Evolutionary conservation across 1,140 invertebrate genomes (phyloP).

Genomic region (Drosophila watanabei): DNA sequence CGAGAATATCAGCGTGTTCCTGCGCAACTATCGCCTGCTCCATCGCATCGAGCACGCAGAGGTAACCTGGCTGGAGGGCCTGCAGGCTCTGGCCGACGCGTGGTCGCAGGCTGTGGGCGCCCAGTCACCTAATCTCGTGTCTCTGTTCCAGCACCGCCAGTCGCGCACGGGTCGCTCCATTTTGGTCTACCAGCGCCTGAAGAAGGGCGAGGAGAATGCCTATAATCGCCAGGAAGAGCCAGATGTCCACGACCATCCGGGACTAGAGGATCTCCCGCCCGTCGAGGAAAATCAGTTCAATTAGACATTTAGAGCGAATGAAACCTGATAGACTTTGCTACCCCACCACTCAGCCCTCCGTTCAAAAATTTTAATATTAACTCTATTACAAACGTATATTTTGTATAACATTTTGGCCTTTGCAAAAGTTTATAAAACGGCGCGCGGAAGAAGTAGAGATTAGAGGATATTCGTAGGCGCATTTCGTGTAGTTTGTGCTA

Average conservation of each 20-base stretch:
- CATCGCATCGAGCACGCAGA: conserved; percentile 67
- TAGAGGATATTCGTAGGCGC: conserved; percentile 16
- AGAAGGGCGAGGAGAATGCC: conserved; percentile 71
- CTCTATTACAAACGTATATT: conserved; percentile 46
- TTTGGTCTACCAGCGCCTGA: conserved; percentile 76
- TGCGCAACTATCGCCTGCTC: conserved; percentile 72
- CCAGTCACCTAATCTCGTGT: conserved; percentile 64
- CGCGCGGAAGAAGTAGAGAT: conserved; percentile 16
- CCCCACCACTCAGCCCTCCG: conserved; percentile 68
- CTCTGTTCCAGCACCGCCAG: conserved; percentile 67
- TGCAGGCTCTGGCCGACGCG: conserved; percentile 55
- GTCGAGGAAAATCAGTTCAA: conserved; percentile 60
- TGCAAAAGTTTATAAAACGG: conserved; percentile 59
- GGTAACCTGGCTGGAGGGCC: conserved; percentile 57
- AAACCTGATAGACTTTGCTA: conserved; percentile 22
- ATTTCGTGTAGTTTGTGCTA: conserved; percentile 58
- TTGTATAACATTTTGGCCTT: conserved; percentile 56
- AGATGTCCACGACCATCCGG: conserved; percentile 15
- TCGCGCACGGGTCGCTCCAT: conserved; percentile 70
- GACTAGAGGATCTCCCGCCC: conserved; percentile 7
- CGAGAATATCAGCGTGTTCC: conserved; percentile 70
- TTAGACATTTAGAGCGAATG: conserved; percentile 41
- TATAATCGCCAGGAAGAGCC: conserved; percentile 61
- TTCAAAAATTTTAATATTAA: conserved; percentile 58
- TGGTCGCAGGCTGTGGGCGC: conserved; percentile 64